phyloP scores from a whole-genome alignment of 2,797 vertebrate genomes.

The Spheniscus humboldti region DNA sequence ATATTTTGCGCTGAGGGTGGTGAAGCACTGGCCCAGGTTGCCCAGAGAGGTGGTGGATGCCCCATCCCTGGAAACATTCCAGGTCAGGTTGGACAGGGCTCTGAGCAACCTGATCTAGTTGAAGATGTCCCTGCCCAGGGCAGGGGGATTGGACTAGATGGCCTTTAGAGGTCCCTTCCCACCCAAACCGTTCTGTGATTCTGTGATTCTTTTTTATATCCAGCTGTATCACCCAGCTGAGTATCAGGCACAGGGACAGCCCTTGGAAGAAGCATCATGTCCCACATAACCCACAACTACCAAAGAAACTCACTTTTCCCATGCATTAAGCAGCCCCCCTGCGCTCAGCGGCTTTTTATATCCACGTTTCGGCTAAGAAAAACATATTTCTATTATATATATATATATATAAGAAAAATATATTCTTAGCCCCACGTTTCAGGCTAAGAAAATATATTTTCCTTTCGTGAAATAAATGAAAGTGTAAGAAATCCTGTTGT shows the following conservation, averaged over 20 bases:
- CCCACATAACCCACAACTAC: background rate
- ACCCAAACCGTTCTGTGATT: background rate
- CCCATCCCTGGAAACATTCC: background rate
- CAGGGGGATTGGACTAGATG: background rate
- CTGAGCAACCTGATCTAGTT: accelerated
- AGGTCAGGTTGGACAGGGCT: background rate
- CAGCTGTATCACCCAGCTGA: background rate
- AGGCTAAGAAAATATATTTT: background rate
- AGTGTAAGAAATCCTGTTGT: background rate
- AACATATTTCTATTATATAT: too few relatives aligned
- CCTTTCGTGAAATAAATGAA: background rate
- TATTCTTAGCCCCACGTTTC: background rate
- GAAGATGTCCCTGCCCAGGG: background rate
- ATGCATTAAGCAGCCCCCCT: background rate
- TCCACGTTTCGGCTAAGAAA: background rate
- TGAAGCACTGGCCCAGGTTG: background rate
- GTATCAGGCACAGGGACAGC: background rate
- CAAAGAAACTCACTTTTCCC: background rate
- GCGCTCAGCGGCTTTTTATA: background rate
- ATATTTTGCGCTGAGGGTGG: background rate
- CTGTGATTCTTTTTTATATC: background rate
- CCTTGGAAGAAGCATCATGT: background rate
- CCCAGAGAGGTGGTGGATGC: background rate
- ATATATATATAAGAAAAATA: background rate
- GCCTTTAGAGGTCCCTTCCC: accelerated